phyloP scores from a whole-genome alignment of 2,113 vertebrate genomes.

The Clinocottus analis region DNA sequence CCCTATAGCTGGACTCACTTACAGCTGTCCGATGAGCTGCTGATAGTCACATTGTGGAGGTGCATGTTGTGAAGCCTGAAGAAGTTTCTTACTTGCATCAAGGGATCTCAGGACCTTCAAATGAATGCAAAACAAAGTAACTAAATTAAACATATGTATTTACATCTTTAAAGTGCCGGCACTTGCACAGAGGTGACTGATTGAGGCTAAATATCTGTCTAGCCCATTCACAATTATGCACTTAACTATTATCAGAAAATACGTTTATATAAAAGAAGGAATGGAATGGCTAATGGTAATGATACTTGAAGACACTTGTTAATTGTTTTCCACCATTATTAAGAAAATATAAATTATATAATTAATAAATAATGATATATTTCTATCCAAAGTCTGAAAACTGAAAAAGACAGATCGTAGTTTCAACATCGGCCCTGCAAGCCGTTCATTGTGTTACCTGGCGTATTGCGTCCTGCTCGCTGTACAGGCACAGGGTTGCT shows the following conservation, averaged over 20 bases:
- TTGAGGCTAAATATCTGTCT: not conserved
- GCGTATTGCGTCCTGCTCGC: conserved; percentile 64
- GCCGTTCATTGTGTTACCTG: conserved; percentile 69
- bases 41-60: conserved; percentile 56
- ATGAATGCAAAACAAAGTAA: not conserved
- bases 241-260: not conserved
- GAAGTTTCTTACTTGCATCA: conserved; percentile 65
- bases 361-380: not conserved
- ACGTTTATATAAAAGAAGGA: not conserved
- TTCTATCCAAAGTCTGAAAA: not conserved
- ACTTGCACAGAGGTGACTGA: not conserved
- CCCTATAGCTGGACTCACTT: not conserved
- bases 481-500: conserved; percentile 70
- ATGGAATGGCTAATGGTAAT: not conserved
- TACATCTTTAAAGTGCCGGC: not conserved
- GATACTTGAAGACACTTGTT: not conserved
- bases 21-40: conserved; percentile 61
- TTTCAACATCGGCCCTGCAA: not conserved
- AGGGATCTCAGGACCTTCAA: conserved; percentile 67
- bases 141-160: not conserved
- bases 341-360: not conserved
- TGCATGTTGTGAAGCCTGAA: conserved; percentile 44
- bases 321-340: not conserved
- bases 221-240: not conserved
- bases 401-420: not conserved